These are phyloP conservation scores for Panthera leo DNA, from an alignment of 2,113 vertebrate species.

Conservation along the genomic window DNA sequence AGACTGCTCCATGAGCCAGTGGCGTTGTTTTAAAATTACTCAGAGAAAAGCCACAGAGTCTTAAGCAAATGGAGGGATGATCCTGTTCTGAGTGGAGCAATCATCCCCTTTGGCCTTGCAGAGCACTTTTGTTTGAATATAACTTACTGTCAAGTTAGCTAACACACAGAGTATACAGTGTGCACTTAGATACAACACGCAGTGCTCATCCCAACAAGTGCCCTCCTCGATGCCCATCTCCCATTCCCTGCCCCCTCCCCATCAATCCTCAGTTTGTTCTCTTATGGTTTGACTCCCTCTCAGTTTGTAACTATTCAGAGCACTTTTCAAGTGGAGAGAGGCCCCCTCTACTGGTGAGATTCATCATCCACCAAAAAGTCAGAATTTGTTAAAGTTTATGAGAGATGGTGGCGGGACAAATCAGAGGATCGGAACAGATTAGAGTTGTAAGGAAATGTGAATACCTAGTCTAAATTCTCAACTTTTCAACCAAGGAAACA, in stretches of 20 bases:
- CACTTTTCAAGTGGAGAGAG: background rate
- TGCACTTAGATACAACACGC: too few relatives aligned
- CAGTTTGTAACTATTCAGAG: background rate
- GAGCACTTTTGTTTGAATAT: background rate
- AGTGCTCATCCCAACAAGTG: too few relatives aligned
- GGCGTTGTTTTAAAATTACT: background rate
- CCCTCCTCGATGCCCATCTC: too few relatives aligned
- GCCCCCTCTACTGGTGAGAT: slow-evolving; percentile 66
- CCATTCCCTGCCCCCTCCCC: too few relatives aligned
- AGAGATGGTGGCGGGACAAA: background rate
- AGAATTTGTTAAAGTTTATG: background rate
- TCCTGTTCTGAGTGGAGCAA: background rate
- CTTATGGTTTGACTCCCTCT: too few relatives aligned
- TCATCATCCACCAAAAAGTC: background rate
- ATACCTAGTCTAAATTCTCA: background rate
- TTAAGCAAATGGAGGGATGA: background rate
- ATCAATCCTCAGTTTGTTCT: too few relatives aligned
- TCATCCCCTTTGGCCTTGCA: background rate
- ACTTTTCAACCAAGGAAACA: background rate
- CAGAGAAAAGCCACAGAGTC: background rate
- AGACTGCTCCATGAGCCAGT: background rate
- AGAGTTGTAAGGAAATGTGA: background rate
- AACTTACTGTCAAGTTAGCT: too few relatives aligned
- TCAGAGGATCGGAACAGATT: background rate
- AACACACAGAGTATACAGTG: too few relatives aligned